These are phyloP conservation scores for Trichoplusia ni DNA, from an alignment of 1,140 invertebrate genomes.

Conservation along the genomic window DNA sequence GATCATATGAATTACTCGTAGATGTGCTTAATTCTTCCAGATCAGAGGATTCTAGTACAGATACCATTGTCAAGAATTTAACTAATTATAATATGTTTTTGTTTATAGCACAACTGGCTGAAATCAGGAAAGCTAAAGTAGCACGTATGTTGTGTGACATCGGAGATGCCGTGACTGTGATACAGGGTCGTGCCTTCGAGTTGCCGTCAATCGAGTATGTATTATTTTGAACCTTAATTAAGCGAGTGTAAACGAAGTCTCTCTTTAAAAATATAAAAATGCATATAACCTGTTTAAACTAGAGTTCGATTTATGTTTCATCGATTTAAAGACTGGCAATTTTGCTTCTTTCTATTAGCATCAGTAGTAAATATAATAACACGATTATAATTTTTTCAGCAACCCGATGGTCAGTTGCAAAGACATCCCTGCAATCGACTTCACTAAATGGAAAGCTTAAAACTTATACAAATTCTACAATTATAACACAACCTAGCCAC, in stretches of 20 bases:
- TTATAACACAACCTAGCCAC: too few relatives aligned
- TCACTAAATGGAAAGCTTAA: background rate
- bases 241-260: too few relatives aligned
- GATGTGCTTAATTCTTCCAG: too few relatives aligned
- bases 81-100: background rate
- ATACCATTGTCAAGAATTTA: too few relatives aligned
- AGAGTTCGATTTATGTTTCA: too few relatives aligned
- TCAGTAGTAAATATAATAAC: background rate
- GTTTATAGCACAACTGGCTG: conserved; percentile 7
- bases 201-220: conserved; percentile 4
- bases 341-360: background rate
- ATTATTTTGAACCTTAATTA: too few relatives aligned
- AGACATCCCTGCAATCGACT: conserved; percentile 4
- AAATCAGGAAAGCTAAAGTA: conserved; percentile 2
- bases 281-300: too few relatives aligned
- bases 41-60: too few relatives aligned
- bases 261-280: too few relatives aligned
- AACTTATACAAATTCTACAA: background rate
- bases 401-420: conserved; percentile 10
- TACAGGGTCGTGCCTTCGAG: conserved; percentile 17
- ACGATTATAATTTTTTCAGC: background rate
- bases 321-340: background rate
- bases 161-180: conserved; percentile 4
- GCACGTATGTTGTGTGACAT: conserved; percentile 26
- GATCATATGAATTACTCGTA: too few relatives aligned